Conservation (phyloP, 92 coral and sea anemone genomes). For the Palythoa grandiflora region DNA sequence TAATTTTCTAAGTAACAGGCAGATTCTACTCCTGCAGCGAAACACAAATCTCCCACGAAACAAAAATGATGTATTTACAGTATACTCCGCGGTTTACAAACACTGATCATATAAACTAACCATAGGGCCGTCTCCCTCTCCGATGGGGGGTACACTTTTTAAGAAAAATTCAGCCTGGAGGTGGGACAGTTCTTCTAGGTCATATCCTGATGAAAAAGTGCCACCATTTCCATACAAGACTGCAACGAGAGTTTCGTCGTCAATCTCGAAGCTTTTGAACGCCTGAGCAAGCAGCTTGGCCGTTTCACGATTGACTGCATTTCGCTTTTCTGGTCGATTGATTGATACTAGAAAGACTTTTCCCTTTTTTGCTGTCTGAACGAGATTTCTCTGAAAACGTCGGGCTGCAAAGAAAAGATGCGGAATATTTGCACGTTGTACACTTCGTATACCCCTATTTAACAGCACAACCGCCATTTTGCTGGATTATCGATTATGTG, state of each 20-base stretch:
- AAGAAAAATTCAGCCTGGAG: conserved; percentile 67
- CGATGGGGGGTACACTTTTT: conserved; percentile 63
- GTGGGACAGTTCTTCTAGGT: conserved; percentile 76
- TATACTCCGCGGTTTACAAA: neutral
- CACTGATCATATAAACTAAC: conserved; percentile 48
- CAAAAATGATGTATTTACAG: neutral
- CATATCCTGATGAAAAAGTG: conserved; percentile 84
- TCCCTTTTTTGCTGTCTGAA: conserved; percentile 80
- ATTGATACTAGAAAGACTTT: conserved; percentile 77
- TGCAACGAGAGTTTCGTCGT: conserved; percentile 72
- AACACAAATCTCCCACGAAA: no score
- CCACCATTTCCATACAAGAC: conserved; percentile 84
- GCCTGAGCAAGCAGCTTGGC: conserved; percentile 73
- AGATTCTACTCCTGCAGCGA: no score
- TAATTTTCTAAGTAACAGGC: no score
- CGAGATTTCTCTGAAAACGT: conserved; percentile 67
- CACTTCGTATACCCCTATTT: conserved; percentile 38
- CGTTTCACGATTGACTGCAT: conserved; percentile 80
- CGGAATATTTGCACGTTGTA: conserved; percentile 53
- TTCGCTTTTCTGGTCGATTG: conserved; percentile 88
- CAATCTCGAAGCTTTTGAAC: conserved; percentile 81
- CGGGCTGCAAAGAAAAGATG: conserved; percentile 59
- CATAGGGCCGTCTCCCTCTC: conserved; percentile 91
- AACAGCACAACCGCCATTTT: conserved; percentile 64
- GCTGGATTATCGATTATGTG: neutral